These are phyloP conservation scores for Cichlasoma orientale DNA, from an alignment of 2,797 vertebrate genomes.

Conservation along the genomic window DNA sequence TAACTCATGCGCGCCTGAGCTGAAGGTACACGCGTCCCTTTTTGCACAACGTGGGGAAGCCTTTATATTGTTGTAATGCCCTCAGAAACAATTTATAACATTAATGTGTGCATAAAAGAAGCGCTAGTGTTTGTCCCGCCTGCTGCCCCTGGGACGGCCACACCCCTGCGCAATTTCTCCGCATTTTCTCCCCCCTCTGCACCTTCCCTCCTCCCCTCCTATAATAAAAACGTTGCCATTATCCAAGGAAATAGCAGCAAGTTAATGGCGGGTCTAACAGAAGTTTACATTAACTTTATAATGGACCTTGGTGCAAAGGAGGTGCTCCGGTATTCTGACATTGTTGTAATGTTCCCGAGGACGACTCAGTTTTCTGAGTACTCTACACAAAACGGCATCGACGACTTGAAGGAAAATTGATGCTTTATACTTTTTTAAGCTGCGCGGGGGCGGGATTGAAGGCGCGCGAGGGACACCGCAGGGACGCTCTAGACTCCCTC, in stretches of 20 bases:
- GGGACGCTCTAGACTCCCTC: background rate
- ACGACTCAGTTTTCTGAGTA: background rate
- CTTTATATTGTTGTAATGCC: too few relatives aligned
- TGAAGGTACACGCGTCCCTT: background rate
- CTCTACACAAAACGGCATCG: background rate
- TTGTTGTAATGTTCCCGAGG: background rate
- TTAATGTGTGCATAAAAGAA: background rate
- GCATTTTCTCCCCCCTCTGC: slow-evolving; percentile 18
- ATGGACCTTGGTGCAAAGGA: background rate
- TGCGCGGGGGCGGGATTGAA: background rate
- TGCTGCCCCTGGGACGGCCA: slow-evolving; percentile 57
- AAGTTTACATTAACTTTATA: background rate
- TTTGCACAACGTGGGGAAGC: background rate
- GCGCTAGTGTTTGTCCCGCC: background rate
- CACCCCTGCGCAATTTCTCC: slow-evolving; percentile 72
- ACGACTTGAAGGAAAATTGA: background rate
- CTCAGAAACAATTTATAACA: background rate
- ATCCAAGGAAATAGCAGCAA: background rate
- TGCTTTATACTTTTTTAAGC: slow-evolving; percentile 9
- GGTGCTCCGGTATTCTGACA: background rate
- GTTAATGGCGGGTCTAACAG: background rate
- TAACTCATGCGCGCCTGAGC: background rate
- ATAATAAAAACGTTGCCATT: background rate
- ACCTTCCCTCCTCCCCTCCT: background rate
- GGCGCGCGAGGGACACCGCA: slow-evolving; percentile 28